These are phyloP conservation scores for Epinotia ramella DNA, from an alignment of 2,888 invertebrate genomes.

Conservation along the genomic window DNA sequence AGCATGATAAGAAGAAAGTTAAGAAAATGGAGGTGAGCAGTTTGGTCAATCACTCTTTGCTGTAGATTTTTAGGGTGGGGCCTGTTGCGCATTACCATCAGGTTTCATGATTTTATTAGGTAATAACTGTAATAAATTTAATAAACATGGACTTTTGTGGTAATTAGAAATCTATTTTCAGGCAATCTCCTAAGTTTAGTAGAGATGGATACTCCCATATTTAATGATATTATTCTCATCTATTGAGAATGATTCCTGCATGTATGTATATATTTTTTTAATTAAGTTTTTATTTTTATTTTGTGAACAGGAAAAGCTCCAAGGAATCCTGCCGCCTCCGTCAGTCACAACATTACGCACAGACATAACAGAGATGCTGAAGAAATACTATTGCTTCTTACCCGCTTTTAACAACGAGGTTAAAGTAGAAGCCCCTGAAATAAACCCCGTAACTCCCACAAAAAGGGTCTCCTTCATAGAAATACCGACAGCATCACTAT, in stretches of 20 bases:
- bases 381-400: constrained; percentile 83
- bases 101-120: too few species aligned
- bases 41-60: not conserved
- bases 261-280: too few species aligned
- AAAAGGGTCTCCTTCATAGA: constrained; percentile 75
- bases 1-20: constrained; percentile 72
- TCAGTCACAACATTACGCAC: constrained; percentile 89
- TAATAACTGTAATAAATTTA: too few species aligned
- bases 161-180: too few species aligned
- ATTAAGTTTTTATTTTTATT: not conserved
- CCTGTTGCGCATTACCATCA: not conserved
- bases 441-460: constrained; percentile 70
- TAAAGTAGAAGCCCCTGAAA: constrained; percentile 61
- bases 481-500: constrained; percentile 61
- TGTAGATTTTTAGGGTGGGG: not conserved
- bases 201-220: too few species aligned
- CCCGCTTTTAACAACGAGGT: constrained; percentile 77
- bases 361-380: constrained; percentile 87
- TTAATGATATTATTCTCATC: too few species aligned
- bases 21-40: constrained; percentile 72
- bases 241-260: too few species aligned
- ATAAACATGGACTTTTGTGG: too few species aligned
- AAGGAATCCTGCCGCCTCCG: constrained; percentile 91
- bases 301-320: constrained; percentile 84
- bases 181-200: too few species aligned